Conservation (phyloP, 1,140 invertebrate species). For the Drosophila takahashii region DNA sequence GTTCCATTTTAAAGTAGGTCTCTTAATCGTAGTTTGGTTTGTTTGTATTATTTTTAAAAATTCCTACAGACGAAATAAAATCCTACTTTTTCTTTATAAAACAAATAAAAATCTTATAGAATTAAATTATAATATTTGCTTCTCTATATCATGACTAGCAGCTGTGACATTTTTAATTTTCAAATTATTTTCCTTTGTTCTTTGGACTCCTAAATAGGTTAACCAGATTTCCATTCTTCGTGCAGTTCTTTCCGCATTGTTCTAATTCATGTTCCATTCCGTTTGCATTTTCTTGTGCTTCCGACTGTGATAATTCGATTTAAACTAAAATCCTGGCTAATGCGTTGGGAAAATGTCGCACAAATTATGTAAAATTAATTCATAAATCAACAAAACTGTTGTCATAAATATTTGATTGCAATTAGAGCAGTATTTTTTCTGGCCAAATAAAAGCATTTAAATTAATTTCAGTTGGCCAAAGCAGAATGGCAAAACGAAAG, state of each 20-base stretch:
- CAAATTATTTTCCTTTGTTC: background rate
- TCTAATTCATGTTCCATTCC: background rate
- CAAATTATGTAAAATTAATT: slow-evolving; percentile 40
- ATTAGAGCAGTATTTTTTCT: slow-evolving; percentile 14
- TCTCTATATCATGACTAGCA: background rate
- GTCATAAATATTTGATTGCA: slow-evolving; percentile 41
- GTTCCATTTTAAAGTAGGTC: slow-evolving; percentile 4
- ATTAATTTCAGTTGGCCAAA: slow-evolving; percentile 66
- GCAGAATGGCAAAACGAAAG: slow-evolving; percentile 48
- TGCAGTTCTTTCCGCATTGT: background rate
- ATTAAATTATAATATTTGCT: background rate
- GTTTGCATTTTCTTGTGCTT: background rate
- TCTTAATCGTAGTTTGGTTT: background rate
- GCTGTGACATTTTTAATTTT: background rate
- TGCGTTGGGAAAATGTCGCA: slow-evolving; percentile 5
- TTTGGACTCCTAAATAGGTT: background rate
- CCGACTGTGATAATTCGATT: slow-evolving; percentile 16
- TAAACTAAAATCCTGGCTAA: slow-evolving; percentile 4
- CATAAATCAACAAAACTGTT: slow-evolving; percentile 34
- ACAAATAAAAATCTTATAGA: background rate
- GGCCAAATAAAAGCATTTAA: slow-evolving; percentile 19
- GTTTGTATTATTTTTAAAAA: too few relatives aligned
- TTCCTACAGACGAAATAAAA: background rate
- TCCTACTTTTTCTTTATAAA: background rate
- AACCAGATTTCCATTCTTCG: background rate